A percentile compares a stretch with the other conserved stretches of the same genome.
These are phyloP conservation scores for Tychaedon coryphoeus DNA, from an alignment of 2,113 vertebrate species.

Conservation along the genomic window DNA sequence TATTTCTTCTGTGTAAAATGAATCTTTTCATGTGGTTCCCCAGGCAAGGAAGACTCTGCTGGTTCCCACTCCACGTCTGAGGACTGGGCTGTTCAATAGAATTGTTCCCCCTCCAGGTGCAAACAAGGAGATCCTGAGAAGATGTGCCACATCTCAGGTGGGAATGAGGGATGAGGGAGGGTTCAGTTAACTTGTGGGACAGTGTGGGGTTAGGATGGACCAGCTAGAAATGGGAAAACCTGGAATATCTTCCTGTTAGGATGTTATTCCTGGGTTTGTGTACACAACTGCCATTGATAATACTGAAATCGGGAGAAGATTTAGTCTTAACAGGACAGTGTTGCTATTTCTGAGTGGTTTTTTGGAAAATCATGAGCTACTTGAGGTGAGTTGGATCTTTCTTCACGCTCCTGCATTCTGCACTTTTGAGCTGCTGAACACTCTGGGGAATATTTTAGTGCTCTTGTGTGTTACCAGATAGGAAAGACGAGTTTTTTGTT, in stretches of 20 bases:
- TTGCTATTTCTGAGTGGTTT: neutral
- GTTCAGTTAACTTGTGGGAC: neutral
- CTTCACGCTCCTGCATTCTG: neutral
- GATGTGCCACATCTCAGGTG: constrained; percentile 89
- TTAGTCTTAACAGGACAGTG: neutral
- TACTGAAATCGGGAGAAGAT: neutral
- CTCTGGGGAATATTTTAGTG: neutral
- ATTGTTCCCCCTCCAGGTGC: constrained; percentile 86
- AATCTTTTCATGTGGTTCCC: neutral
- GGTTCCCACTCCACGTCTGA: constrained; percentile 91
- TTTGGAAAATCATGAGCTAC: neutral
- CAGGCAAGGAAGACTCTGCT: constrained; percentile 89
- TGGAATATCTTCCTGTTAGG: neutral
- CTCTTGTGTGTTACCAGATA: neutral
- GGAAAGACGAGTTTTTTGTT: too few species aligned
- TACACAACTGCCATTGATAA: neutral
- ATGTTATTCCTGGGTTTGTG: neutral
- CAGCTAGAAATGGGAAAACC: neutral
- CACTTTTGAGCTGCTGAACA: neutral
- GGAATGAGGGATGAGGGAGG: neutral
- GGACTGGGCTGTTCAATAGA: constrained; percentile 87
- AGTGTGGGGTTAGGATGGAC: neutral
- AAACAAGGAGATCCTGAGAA: constrained; percentile 79
- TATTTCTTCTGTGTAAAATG: neutral
- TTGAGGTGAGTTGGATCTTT: neutral